These are phyloP conservation scores for Eulemur mongoz DNA, from an alignment of 2,797 vertebrate species.

Conservation along the genomic window DNA sequence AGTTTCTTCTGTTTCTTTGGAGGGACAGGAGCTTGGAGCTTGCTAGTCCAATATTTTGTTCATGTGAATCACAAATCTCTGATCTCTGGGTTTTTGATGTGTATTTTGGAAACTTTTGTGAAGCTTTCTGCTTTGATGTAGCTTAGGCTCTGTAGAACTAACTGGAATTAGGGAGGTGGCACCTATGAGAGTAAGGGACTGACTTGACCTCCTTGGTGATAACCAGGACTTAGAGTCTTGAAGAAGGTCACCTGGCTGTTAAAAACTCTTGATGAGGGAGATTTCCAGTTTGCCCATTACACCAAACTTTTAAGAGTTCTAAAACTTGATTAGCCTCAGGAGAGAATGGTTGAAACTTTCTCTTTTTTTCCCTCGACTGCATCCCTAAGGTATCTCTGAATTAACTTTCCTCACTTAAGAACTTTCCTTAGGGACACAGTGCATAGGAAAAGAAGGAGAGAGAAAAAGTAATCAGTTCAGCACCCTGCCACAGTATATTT, in stretches of 20 bases:
- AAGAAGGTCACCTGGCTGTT: background rate
- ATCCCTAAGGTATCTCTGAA: background rate
- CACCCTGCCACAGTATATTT: background rate
- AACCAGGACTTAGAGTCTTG: background rate
- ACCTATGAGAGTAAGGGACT: background rate
- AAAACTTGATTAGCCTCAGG: slow-evolving; percentile 15
- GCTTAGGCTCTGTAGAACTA: background rate
- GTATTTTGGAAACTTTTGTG: background rate
- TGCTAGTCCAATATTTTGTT: background rate
- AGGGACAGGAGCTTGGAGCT: background rate
- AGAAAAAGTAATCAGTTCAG: background rate
- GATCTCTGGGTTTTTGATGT: background rate
- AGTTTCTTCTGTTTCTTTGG: background rate
- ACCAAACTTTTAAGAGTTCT: background rate
- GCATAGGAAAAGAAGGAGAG: background rate
- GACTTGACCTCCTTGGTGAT: background rate
- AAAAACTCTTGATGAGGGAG: background rate
- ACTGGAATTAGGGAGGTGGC: background rate
- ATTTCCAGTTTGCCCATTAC: background rate
- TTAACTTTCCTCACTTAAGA: background rate
- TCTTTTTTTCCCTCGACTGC: background rate
- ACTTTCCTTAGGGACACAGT: background rate
- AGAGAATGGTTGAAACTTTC: background rate
- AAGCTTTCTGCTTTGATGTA: background rate
- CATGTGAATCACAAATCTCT: background rate